Conservation (phyloP, 2,797 vertebrate genomes). For the Phalanger gymnotis region DNA sequence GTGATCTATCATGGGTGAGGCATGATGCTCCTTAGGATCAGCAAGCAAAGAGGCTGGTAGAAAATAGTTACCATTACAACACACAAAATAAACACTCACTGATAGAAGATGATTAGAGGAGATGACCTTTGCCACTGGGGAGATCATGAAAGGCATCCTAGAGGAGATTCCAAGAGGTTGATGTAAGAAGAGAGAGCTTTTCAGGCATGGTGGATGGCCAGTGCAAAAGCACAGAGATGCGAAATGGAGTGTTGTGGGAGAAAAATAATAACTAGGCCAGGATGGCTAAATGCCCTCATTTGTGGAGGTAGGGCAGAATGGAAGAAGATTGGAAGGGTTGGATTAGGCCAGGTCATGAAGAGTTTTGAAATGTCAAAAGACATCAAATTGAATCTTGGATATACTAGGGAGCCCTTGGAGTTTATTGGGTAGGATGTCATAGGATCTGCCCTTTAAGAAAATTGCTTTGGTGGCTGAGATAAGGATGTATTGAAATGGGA, state of each 20-base stretch:
- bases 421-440: not conserved
- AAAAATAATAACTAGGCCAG: not conserved
- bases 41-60: not conserved
- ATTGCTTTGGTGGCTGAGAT: not conserved
- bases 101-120: not conserved
- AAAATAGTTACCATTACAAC: not conserved
- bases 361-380: not conserved
- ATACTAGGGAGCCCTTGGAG: not conserved
- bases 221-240: not conserved
- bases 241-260: not conserved
- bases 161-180: not conserved
- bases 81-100: not conserved
- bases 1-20: not conserved
- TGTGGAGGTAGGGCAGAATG: not conserved
- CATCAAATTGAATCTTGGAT: not conserved
- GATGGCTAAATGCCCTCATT: not conserved
- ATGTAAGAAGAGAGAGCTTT: not conserved
- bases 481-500: not conserved
- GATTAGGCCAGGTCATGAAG: not conserved
- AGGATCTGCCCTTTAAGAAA: not conserved
- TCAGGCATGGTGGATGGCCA: not conserved
- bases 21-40: not conserved
- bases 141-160: not conserved
- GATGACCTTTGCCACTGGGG: not conserved
- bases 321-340: not conserved